Evolutionary conservation across 1,140 invertebrate species (phyloP), one percentile per base, ranked within the genome.

Genomic region (Megalonaias nervosa): DNA sequence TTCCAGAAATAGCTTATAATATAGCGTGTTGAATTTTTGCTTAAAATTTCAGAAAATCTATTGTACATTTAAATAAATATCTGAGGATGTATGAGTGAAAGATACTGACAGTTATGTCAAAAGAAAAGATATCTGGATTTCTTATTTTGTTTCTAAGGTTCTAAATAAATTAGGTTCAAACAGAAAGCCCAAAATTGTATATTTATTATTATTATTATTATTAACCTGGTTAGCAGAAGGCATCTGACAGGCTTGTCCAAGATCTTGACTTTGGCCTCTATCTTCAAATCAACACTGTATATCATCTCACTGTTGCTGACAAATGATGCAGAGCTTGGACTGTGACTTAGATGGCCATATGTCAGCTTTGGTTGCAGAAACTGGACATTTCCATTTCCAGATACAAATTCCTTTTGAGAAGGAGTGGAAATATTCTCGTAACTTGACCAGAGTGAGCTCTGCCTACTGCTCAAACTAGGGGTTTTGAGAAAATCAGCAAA

Each of bases 191-290:
- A n/a, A n/a, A n/a, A n/a, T n/a, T n/a, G n/a, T n/a, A n/a, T n/a
- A n/a, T n/a, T n/a, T n/a, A 6, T 6, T 48, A 48, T 48, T 48
- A 48, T 48, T 48, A 48, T 48, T 48, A 48, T 48, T 48, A 48
- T 48, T 48, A 9, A 91, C 91, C 77, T 87, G 57, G 89, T 89
- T 67, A 84, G 65, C 6, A 92, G 76, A 65, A 93, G 87, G 80
- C 89, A 91, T 74, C 87, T 90, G 26, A 93, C 88, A 13, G 92
- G 91, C 72, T 90, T 90, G 75, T 93, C 92, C 13, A 91, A 89
- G 65, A 92, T 91, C 82, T 92, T 92, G 48, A 91, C 87, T 80
- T 91, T 92, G 26, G 87, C 86, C 66, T 88, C 79, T 4, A 87
- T 71, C 23, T 75, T 80, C 13, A 91, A 80, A 73, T 91, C 89